Base-by-base conservation (phyloP, 2,888 invertebrate genomes). In the Ametastegia equiseti region DNA sequence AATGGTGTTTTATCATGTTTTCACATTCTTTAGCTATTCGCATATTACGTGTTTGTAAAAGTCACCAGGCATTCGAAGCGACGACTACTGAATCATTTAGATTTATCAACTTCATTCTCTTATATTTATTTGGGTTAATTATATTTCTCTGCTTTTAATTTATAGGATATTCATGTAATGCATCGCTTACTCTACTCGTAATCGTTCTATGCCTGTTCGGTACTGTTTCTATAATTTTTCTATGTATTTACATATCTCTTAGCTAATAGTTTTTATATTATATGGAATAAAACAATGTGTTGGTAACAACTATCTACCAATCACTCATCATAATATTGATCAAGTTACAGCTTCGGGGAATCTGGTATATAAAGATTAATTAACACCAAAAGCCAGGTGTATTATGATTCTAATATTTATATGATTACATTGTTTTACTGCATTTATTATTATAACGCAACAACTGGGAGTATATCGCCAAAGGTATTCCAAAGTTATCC, bases 141-240 rank as follows among this genome's bases (percentile, higher is more conserved):
- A 54, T 75, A 54, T 54, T 36, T 54, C 45, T 33, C 11, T 36
- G 36, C 75, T 50, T 75, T 15, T 39, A n/a, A 19, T 54, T 75
- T 50, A 54, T 54, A 75, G 45, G n/a, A 15, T 33, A 36, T 75
- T 50, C 11, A 75, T 75, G 33, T 33, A 54, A 54, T 27, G 75
- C 75, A 75, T 75, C 75, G 75, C 75, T 75, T 75, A 75, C n/a
- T 36, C 15, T 75, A 75, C n/a, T 36, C 15, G n/a, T 75, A 23
- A 71, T 47, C 30, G 5, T 36, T 71, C n/a, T 50, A 54, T 36
- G 36, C 54, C 54, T 75, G 50, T 75, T 9, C 36, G 15, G 73
- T 75, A 75, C 73, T 36, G 27, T 54, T 75, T 19, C 11, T 75
- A 75, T 75, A 6, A 75, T 54, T 36, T 54, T 30, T 71, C 19